Evolutionary conservation across 2,888 invertebrate genomes (phyloP).

Genomic region (Biston stratarius): DNA sequence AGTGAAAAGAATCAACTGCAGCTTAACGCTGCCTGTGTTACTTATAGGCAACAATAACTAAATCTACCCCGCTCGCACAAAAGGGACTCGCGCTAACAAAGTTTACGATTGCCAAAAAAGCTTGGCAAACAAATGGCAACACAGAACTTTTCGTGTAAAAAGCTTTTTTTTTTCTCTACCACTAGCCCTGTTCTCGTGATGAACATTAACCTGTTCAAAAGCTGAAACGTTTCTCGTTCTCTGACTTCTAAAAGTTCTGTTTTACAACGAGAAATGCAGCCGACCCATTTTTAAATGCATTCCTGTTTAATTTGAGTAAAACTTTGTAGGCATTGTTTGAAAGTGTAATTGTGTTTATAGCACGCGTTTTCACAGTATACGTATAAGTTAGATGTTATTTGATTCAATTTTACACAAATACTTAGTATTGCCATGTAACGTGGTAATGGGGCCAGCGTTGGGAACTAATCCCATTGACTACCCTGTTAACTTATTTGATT

Average conservation of each 20-base stretch:
- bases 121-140: slow-evolving; percentile 29
- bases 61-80: slow-evolving; percentile 20
- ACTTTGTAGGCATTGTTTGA: slow-evolving; percentile 26
- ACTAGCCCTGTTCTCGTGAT: slow-evolving; percentile 53
- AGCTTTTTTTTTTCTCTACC: slow-evolving; percentile 16
- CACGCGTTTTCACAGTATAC: neutral
- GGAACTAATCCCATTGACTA: too few relatives aligned
- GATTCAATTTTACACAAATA: too few relatives aligned
- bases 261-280: slow-evolving; percentile 58
- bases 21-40: neutral
- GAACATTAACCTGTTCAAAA: slow-evolving; percentile 71
- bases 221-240: slow-evolving; percentile 60
- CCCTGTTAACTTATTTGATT: too few relatives aligned
- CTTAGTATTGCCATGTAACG: too few relatives aligned
- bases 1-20: neutral
- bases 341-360: neutral
- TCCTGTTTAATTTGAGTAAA: slow-evolving; percentile 39
- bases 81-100: slow-evolving; percentile 24
- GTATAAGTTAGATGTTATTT: too few relatives aligned
- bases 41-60: slow-evolving; percentile 5
- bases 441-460: too few relatives aligned
- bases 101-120: slow-evolving; percentile 29
- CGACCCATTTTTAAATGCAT: slow-evolving; percentile 52
- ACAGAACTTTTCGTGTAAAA: slow-evolving; percentile 16
- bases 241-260: slow-evolving; percentile 63